These are phyloP conservation scores for Karalla daura DNA, from an alignment of 2,797 vertebrate species.

Conservation along the genomic window DNA sequence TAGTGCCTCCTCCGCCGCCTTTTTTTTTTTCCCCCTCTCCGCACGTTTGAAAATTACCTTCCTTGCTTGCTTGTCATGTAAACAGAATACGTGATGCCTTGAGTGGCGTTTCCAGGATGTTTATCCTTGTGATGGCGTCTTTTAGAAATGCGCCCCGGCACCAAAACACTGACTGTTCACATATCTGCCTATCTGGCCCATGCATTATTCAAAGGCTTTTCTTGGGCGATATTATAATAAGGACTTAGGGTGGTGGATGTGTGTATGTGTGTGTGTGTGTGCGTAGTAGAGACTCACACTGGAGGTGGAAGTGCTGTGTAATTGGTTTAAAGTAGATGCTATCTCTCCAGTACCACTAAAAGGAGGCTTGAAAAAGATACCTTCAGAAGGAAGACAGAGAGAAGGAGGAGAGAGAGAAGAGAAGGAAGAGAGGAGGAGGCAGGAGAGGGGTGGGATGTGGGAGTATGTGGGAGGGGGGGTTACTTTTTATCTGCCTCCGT, in stretches of 20 bases:
- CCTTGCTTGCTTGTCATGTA: constrained; percentile 83
- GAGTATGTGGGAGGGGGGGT: too few species aligned
- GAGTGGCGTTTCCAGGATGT: constrained; percentile 83
- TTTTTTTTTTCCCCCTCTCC: constrained; percentile 52
- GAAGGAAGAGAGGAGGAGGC: constrained; percentile 45
- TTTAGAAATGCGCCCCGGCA: constrained; percentile 76
- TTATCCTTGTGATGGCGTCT: constrained; percentile 81
- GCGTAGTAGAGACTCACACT: constrained; percentile 65
- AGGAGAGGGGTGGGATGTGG: constrained; percentile 31
- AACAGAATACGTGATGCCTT: constrained; percentile 85
- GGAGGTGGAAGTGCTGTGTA: constrained; percentile 82
- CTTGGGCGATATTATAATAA: constrained; percentile 83
- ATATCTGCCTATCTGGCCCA: constrained; percentile 81
- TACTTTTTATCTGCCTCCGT: constrained; percentile 69
- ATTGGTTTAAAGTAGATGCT: constrained; percentile 87
- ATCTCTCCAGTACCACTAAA: constrained; percentile 78
- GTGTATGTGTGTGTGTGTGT: constrained; percentile 38
- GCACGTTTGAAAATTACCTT: constrained; percentile 86
- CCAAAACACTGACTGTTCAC: constrained; percentile 79
- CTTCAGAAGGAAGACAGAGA: constrained; percentile 61
- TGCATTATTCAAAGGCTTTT: constrained; percentile 87
- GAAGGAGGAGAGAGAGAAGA: constrained; percentile 42
- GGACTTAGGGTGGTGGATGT: constrained; percentile 67
- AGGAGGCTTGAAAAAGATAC: constrained; percentile 78
- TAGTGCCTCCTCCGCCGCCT: constrained; percentile 77